Base-by-base conservation (phyloP, 1,140 invertebrate genomes). In the Drosophila nikananu region DNA sequence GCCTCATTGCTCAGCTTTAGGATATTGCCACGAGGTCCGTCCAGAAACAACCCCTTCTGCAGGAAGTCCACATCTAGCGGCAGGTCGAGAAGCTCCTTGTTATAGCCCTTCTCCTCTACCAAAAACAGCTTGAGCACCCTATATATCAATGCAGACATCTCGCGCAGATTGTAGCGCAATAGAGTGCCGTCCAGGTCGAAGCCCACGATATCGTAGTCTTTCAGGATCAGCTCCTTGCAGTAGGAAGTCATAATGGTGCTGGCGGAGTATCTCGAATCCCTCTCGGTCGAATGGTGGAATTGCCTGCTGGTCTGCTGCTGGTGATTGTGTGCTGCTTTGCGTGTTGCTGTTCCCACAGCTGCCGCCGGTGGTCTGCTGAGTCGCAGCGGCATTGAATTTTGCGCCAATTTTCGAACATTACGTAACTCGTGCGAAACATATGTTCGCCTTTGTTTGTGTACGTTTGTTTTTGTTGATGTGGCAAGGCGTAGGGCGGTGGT, bases 131-230 rank as follows among this genome's bases (percentile, higher is more conserved):
- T 93, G 8, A 97, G 78, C 7, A 94, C 89, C 17, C 95, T 92
- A 81, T 97, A 97, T 55, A 95, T 95, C 61, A 97, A 84, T 42
- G 94, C 91, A 21, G 95, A 93, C 92, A 96, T 93, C 62, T 89
- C 78, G 15, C 57, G 94, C 5, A 97, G 90, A 77, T 96, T 95
- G 73, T 97, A 97, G 54, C 94, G 93, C 30, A 96, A 93, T 32
- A 97, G 76, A 2, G 96, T 97, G 82, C 97, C 95, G 80, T 97
- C 97, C 67, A 97, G 93, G 93, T 97, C 97, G 90, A 97, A 97
- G 12, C 97, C 97, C 62, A 97, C 94, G 63, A 95, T 96, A 83
- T 97, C 96, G 84, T 97, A 97, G 80, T 97, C 94, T 25, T 86
- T 93, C 30, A 96, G 94, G 57, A 82, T 93, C 41, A 96, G 94